phyloP scores from a whole-genome alignment of 2,888 invertebrate species.

The Philonicus albiceps region DNA sequence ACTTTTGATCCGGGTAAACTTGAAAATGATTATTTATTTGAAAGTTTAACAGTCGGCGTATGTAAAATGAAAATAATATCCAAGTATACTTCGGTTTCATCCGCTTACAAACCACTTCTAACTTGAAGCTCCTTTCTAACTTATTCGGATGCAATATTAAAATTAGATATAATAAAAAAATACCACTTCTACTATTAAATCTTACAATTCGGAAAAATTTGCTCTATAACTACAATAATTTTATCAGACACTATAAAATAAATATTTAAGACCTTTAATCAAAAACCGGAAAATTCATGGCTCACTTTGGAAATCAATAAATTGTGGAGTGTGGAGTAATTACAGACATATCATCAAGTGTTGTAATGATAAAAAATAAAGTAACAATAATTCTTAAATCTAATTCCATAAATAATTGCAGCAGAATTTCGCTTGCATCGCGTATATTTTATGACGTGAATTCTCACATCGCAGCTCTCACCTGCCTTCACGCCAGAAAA shows the following conservation, averaged over 20 bases:
- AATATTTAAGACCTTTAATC: not conserved
- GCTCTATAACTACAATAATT: not conserved
- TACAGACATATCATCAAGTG: not conserved
- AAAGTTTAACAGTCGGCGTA: no score
- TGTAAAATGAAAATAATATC: not conserved
- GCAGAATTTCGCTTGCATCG: slow-evolving; percentile 53
- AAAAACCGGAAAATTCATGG: no score
- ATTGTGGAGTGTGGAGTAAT: no score
- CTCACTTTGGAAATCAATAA: no score
- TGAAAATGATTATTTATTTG: no score
- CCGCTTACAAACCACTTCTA: not conserved
- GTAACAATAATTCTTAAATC: not conserved
- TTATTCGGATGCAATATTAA: not conserved
- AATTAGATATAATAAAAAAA: not conserved
- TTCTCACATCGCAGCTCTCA: slow-evolving; percentile 59
- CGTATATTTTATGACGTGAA: slow-evolving; percentile 54
- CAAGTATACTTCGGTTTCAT: not conserved
- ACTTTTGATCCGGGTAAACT: no score
- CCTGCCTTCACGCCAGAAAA: slow-evolving; percentile 55
- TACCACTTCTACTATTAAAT: not conserved
- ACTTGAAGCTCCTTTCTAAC: not conserved
- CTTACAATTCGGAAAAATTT: not conserved
- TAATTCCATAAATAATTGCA: not conserved
- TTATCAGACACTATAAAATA: not conserved
- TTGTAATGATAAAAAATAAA: not conserved